Conservation (phyloP, 2,113 vertebrate genomes). For the Thymallus thymallus region DNA sequence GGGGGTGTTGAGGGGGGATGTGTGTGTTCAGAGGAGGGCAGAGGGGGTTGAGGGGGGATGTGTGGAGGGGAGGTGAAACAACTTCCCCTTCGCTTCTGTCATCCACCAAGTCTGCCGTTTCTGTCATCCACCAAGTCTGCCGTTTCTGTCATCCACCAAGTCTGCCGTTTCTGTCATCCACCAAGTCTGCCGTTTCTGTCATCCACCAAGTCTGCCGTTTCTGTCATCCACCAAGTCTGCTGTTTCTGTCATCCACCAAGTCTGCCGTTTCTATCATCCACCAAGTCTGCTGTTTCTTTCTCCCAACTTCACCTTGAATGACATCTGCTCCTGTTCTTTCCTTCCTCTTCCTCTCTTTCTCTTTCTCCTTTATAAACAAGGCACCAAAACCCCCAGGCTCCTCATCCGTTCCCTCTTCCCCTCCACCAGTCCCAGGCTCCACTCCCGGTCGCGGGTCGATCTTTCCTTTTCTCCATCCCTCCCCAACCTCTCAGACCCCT, state of each 20-base stretch:
- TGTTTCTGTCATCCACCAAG: constrained; percentile 20
- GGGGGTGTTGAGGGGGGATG: too few relatives aligned
- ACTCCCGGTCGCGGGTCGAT: constrained; percentile 44
- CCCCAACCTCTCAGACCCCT: constrained; percentile 33
- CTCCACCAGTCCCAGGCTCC: constrained; percentile 55
- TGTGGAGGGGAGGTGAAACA: constrained; percentile 6
- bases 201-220: too few relatives aligned
- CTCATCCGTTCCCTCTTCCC: constrained; percentile 56
- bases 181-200: background rate
- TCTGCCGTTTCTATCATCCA: constrained; percentile 22
- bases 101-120: background rate
- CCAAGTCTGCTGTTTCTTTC: background rate
- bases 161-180: background rate
- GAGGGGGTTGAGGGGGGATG: background rate
- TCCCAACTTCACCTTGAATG: constrained; percentile 63
- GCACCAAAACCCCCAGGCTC: constrained; percentile 55
- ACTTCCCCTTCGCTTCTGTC: constrained; percentile 34
- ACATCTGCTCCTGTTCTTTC: constrained; percentile 55
- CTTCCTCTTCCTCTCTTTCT: constrained; percentile 33
- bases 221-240: constrained; percentile 2
- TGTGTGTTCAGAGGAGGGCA: too few relatives aligned
- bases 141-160: background rate
- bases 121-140: background rate
- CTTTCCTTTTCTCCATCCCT: constrained; percentile 53
- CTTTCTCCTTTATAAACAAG: constrained; percentile 38